Percentiles rank a stretch among this genome's conserved stretches.
Evolutionary conservation across 2,113 vertebrate species (phyloP).

Genomic region (Periophthalmus modestus): DNA sequence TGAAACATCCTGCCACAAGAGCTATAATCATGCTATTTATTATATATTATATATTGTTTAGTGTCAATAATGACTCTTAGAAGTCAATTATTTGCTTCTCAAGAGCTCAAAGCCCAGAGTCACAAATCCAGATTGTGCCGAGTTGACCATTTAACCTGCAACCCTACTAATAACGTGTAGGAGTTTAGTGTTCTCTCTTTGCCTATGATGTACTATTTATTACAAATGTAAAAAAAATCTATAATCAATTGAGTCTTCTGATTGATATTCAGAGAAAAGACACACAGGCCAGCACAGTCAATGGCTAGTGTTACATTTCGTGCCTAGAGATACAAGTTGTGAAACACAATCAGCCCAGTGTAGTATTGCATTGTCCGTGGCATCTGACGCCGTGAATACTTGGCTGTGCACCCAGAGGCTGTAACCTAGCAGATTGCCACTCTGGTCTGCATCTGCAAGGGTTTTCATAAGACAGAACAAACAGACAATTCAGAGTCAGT

Average conservation of each 20-base stretch:
- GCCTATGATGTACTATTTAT: too few species aligned
- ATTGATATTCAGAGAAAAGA: conserved; percentile 10
- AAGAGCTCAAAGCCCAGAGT: neutral
- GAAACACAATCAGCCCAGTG: conserved; percentile 68
- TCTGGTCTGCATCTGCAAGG: conserved; percentile 61
- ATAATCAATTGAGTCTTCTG: neutral
- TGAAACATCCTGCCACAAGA: neutral
- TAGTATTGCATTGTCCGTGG: conserved; percentile 70
- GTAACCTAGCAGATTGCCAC: conserved; percentile 55
- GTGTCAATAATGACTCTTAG: too few species aligned
- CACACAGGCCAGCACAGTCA: conserved; percentile 19
- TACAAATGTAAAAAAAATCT: neutral
- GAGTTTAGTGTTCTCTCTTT: too few species aligned
- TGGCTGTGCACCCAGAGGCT: conserved; percentile 48
- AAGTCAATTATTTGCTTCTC: neutral
- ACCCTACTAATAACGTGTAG: too few species aligned
- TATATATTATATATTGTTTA: too few species aligned
- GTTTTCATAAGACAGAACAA: conserved; percentile 67
- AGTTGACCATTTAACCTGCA: too few species aligned
- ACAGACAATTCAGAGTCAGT: conserved; percentile 62
- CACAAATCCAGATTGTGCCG: too few species aligned
- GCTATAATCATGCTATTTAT: too few species aligned
- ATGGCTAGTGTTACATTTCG: conserved; percentile 59
- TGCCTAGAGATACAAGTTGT: conserved; percentile 48
- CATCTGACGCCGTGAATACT: conserved; percentile 62